Base-by-base conservation (phyloP, 2,888 invertebrate genomes). In the Hetaerina titia region DNA sequence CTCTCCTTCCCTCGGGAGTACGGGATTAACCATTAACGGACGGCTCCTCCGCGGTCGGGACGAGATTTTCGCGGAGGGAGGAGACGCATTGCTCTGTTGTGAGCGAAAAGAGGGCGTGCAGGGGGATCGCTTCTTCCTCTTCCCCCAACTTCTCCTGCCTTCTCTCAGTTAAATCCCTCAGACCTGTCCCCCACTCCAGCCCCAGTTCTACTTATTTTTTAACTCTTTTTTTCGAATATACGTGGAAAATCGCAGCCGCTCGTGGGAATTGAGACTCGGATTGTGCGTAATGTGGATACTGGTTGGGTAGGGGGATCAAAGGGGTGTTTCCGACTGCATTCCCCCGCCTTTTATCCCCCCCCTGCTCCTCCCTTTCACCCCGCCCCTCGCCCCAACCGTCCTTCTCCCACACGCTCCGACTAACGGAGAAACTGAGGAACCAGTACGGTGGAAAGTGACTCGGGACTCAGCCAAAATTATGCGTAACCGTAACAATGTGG, bases 251-350 rank as follows among this genome's bases (percentile, higher is more conserved):
- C 45, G 60, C 69, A 8, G 31, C 64, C 64, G 69, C 56, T 92
- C 92, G 92, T 92, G 92, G 69, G 92, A 92, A 92, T 92, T n/a
- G 90, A 63, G 19, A 25, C 63, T 90, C 17, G 69, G 92, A 92
- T 92, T 74, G 92, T 69, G n/a, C 6, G 92, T 92, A 92, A 22
- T 64, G 64, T 13, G 92, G 45, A 92, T 92, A 56, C 69, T 63
- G 56, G n/a, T 22, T 56, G 22, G 31, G 45, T 13, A 17, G 6
- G 19, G 88, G 19, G 88, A 19, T 22, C 22, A 56, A 58, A 81
- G 81, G 81, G 31, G 81, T 31, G 22, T 57, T 56, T 22, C 89
- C 57, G 57, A 0, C 45, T 22, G 0, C 88, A 7, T 25, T 31
- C 63, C 64, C 7, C 45, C 45, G 0, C 63, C 45, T 88, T 19